Evolutionary conservation across 2,113 vertebrate genomes (phyloP), one percentile per base, ranked within the genome.

Genomic region (Thalassoma bifasciatum): DNA sequence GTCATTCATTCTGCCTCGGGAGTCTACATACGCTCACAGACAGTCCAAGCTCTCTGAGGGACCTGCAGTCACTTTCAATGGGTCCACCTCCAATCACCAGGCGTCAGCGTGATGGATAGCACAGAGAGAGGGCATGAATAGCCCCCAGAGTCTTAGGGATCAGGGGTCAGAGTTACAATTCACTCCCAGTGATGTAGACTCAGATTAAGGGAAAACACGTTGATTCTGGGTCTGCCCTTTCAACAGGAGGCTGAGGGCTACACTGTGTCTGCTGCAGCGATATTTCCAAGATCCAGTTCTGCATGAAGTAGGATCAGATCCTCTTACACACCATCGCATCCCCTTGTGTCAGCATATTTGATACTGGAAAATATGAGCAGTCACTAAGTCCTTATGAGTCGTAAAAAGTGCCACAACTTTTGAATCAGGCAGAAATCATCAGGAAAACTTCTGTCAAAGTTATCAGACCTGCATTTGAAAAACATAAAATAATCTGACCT

Each of bases 21-120:
- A 42, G 71, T 63, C 63, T 10, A 64, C 22, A 69, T 5, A 65
- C 50, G 49, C 54, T 53, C 26, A 49, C 51, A 56, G 44, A 53
- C 26, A 40, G 12, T 59, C 34, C 13, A 52, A 23, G 38, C 22
- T 47, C 38, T 65, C 51, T 49, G 16, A 52, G 62, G 64, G 66
- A 58, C 65, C 17, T 34, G 58, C 67, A 72, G 63, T 2, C 24
- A 62, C 60, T 68, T 84, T 52, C 57, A 21, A 46, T 17, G 51
- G 52, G 71, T 84, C 62, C 34, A 79, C 47, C 54, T 70, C 68
- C 72, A 71, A 71, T 78, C 81, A 64, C 76, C 53, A 63, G 56
- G 22, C 30, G 37, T 82, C 85, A 73, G 37, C 64, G 56, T 87
- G 76, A 87, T 79, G 54, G 79, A 75, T 80, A 66, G 51, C 56